A percentile compares a stretch with the other conserved stretches of the same genome.
phyloP scores from a whole-genome alignment of 2,797 vertebrate species.

The Champsocephalus esox region DNA sequence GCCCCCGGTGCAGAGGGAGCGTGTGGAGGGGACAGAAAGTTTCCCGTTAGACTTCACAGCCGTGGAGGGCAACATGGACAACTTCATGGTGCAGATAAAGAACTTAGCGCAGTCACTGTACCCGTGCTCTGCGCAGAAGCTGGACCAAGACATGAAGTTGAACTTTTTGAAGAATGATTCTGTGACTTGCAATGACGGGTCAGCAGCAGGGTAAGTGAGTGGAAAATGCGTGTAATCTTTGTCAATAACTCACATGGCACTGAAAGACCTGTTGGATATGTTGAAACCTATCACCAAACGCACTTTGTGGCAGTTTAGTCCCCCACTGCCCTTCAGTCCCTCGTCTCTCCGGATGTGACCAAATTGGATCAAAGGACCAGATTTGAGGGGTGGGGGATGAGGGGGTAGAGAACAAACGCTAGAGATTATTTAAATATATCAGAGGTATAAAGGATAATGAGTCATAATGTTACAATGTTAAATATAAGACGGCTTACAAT shows the following conservation, averaged over 20 bases:
- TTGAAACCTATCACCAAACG: background rate
- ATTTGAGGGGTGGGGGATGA: conserved; percentile 25
- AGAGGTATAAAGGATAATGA: background rate
- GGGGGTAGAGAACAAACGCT: background rate
- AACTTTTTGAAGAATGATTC: conserved; percentile 87
- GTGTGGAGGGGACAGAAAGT: conserved; percentile 86
- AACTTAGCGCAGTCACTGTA: conserved; percentile 92
- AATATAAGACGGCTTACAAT: too few species aligned
- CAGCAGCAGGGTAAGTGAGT: conserved; percentile 88
- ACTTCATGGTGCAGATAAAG: conserved; percentile 92
- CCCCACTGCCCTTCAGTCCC: conserved; percentile 1
- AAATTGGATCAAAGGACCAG: conserved; percentile 57
- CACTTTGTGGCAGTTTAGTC: conserved; percentile 2
- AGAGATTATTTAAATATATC: background rate
- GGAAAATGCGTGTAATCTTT: background rate
- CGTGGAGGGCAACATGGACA: conserved; percentile 92
- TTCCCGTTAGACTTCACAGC: conserved; percentile 93
- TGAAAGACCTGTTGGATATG: background rate
- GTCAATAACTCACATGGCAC: background rate
- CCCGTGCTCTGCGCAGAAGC: conserved; percentile 89
- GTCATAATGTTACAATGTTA: background rate
- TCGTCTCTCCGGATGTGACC: conserved; percentile 53
- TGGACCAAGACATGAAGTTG: conserved; percentile 89
- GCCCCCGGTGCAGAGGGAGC: conserved; percentile 71
- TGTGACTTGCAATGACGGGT: conserved; percentile 92